Evolutionary conservation across 2,113 vertebrate genomes (phyloP).

Genomic region (Pristiophorus japonicus): DNA sequence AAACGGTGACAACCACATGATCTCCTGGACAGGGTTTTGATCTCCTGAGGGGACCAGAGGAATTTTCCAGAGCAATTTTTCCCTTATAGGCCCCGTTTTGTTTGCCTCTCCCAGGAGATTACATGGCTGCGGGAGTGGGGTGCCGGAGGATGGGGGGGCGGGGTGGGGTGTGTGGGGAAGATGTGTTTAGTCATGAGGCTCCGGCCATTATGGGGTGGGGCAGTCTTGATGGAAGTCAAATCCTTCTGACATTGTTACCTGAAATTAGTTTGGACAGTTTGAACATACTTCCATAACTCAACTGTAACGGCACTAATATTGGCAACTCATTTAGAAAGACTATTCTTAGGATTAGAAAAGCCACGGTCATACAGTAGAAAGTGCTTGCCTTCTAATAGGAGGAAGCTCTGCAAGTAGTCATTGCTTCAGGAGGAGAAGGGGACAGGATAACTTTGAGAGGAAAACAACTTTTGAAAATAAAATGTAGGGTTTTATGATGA

Average conservation of each 20-base stretch:
- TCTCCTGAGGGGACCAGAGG: not conserved
- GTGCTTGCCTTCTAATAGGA: not conserved
- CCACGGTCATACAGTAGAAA: not conserved
- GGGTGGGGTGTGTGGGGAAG: not conserved
- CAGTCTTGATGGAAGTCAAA: not conserved
- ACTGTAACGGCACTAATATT: not conserved
- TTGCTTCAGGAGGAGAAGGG: not conserved
- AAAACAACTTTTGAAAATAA: not conserved
- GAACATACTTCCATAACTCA: not conserved
- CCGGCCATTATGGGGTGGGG: not conserved
- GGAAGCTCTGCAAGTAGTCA: not conserved
- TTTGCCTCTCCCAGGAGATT: not conserved
- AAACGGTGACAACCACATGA: not conserved
- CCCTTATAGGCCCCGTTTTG: not conserved
- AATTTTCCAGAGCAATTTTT: not conserved
- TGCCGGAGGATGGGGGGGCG: not conserved
- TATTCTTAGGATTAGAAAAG: not conserved
- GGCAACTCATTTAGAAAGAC: not conserved
- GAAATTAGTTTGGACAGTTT: not conserved
- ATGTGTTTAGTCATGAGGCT: not conserved
- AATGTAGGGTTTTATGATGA: not conserved
- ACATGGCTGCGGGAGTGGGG: not conserved
- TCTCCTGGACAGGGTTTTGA: not conserved
- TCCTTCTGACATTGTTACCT: not conserved
- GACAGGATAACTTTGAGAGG: not conserved